Evolutionary conservation across 1,140 invertebrate species (phyloP).

Genomic region (Ephestia elutella): DNA sequence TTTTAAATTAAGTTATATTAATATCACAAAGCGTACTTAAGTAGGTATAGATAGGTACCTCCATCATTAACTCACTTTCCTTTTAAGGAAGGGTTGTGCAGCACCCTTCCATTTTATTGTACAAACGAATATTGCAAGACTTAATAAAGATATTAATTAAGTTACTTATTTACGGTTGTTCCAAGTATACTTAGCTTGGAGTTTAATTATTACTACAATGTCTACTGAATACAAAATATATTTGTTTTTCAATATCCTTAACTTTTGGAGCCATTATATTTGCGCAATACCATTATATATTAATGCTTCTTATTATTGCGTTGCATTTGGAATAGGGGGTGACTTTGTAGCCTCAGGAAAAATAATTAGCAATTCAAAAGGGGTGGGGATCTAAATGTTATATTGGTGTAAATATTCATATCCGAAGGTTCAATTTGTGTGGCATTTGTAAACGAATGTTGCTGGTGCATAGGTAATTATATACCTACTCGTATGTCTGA

Average conservation of each 20-base stretch:
- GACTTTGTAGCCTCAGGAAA: slow-evolving; percentile 23
- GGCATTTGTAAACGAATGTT: background rate
- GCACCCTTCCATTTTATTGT: slow-evolving; percentile 37
- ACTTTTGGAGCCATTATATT: slow-evolving; percentile 18
- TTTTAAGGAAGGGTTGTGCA: too few species aligned
- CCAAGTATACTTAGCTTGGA: too few species aligned
- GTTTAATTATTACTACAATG: slow-evolving; percentile 25
- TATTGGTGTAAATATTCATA: slow-evolving; percentile 9
- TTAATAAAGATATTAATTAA: slow-evolving; percentile 54
- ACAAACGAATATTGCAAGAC: slow-evolving; percentile 28
- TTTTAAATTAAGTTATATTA: too few species aligned
- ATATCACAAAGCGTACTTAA: too few species aligned
- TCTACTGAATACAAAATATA: slow-evolving; percentile 22
- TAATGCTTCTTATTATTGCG: slow-evolving; percentile 13
- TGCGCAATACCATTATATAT: slow-evolving; percentile 22
- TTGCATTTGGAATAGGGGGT: slow-evolving; percentile 19
- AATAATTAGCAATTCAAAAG: slow-evolving; percentile 22
- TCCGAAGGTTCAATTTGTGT: background rate
- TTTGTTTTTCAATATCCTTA: slow-evolving; percentile 25
- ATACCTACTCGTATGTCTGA: too few species aligned
- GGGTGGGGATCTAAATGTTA: slow-evolving; percentile 7
- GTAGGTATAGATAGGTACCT: too few species aligned
- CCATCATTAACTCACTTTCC: too few species aligned
- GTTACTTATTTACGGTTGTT: slow-evolving; percentile 40
- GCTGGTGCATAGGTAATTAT: too few species aligned